Conservation (phyloP, 2,888 invertebrate species). For the Drosophila pegasa region DNA sequence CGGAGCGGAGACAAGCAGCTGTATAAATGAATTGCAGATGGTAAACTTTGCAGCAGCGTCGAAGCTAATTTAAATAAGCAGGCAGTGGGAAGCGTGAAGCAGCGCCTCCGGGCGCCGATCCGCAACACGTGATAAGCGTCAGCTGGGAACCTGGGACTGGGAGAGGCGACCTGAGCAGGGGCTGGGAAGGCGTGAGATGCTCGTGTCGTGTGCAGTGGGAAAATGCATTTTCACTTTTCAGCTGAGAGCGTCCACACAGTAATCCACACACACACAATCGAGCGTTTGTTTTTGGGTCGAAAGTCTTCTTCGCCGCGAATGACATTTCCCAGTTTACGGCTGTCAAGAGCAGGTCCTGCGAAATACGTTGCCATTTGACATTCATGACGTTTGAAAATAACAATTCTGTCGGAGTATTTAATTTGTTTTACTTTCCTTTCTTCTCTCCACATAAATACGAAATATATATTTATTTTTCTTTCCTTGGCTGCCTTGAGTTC, state of each 20-base stretch:
- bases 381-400: constrained; percentile 73
- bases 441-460: neutral
- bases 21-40: constrained; percentile 76
- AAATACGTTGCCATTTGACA: constrained; percentile 68
- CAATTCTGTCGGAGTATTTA: constrained; percentile 72
- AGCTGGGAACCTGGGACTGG: constrained; percentile 65
- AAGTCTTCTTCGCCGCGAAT: constrained; percentile 16
- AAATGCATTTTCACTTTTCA: constrained; percentile 57
- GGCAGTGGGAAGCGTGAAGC: constrained; percentile 70
- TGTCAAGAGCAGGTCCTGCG: constrained; percentile 58
- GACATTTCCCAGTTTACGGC: constrained; percentile 37
- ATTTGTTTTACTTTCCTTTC: constrained; percentile 63
- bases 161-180: neutral
- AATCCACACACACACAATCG: constrained; percentile 12
- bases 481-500: constrained; percentile 28
- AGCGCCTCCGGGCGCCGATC: constrained; percentile 73
- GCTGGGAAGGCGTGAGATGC: constrained; percentile 68
- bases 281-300: constrained; percentile 2
- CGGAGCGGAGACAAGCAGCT: constrained; percentile 54
- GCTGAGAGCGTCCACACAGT: constrained; percentile 7
- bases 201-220: constrained; percentile 39
- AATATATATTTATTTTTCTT: neutral
- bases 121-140: constrained; percentile 71
- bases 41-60: constrained; percentile 46
- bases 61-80: constrained; percentile 76